phyloP scores from a whole-genome alignment of 2,797 vertebrate genomes.

The Dermochelys coriacea region DNA sequence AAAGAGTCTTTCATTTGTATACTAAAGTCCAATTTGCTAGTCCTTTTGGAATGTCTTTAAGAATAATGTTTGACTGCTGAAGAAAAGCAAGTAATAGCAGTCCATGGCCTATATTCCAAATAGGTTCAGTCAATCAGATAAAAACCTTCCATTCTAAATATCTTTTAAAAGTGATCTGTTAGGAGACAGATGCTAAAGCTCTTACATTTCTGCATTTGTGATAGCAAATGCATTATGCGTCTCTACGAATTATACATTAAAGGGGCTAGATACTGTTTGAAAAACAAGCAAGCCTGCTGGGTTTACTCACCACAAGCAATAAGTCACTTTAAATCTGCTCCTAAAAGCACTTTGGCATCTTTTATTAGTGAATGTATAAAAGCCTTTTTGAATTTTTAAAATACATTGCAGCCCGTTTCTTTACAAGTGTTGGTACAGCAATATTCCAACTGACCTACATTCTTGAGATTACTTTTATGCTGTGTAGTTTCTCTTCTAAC shows the following conservation, averaged over 20 bases:
- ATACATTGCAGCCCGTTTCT: constrained; percentile 39
- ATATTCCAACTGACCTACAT: constrained; percentile 68
- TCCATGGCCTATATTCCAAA: background rate
- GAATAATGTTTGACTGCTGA: background rate
- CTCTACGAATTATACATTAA: constrained; percentile 22
- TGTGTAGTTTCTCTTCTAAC: constrained; percentile 39
- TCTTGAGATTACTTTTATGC: constrained; percentile 57
- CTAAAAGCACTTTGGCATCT: constrained; percentile 58
- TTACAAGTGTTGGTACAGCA: constrained; percentile 60
- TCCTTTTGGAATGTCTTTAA: background rate
- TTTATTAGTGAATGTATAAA: constrained; percentile 67
- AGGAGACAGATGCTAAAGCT: background rate
- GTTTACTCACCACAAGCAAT: constrained; percentile 71
- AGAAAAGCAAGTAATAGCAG: background rate
- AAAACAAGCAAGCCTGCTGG: constrained; percentile 65
- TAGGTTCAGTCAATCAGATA: background rate
- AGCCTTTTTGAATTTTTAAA: constrained; percentile 72
- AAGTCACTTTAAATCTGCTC: constrained; percentile 67
- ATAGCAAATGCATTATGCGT: constrained; percentile 47
- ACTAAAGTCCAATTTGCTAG: background rate
- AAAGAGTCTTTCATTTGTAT: background rate
- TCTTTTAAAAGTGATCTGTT: background rate
- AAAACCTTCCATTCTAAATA: constrained; percentile 21
- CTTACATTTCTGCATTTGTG: constrained; percentile 22
- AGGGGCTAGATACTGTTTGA: constrained; percentile 40